phyloP scores from a whole-genome alignment of 2,888 invertebrate species.

The Drosophila mercatorum region DNA sequence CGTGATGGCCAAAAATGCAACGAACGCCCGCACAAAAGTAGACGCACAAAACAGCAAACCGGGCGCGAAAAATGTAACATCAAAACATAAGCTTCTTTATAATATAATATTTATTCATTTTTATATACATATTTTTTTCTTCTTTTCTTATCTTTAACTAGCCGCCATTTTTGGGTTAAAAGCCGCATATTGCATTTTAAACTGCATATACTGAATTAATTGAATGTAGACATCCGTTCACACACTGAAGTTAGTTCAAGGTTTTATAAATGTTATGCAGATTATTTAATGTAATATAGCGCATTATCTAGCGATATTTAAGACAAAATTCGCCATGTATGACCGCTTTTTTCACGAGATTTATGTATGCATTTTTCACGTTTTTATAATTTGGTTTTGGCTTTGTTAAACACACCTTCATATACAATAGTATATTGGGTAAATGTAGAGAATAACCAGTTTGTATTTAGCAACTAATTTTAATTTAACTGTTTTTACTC shows the following conservation, averaged over 20 bases:
- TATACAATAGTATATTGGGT: slow-evolving; percentile 40
- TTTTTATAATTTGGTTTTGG: not conserved
- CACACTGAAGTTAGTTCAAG: slow-evolving; percentile 11
- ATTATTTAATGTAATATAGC: slow-evolving; percentile 17
- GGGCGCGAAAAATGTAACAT: slow-evolving; percentile 57
- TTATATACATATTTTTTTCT: not conserved
- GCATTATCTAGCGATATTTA: slow-evolving; percentile 11
- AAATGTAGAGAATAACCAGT: slow-evolving; percentile 25
- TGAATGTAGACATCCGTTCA: slow-evolving; percentile 13
- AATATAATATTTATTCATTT: not conserved
- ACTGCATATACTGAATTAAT: slow-evolving; percentile 7
- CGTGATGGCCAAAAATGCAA: slow-evolving; percentile 66
- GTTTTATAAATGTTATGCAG: not conserved
- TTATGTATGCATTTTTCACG: slow-evolving; percentile 43
- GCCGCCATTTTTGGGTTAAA: slow-evolving; percentile 46
- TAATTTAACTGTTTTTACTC: slow-evolving; percentile 58
- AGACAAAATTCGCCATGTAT: slow-evolving; percentile 17
- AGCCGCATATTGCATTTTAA: slow-evolving; percentile 25
- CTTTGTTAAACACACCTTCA: slow-evolving; percentile 65
- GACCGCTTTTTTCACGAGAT: slow-evolving; percentile 23
- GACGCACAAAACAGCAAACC: slow-evolving; percentile 56
- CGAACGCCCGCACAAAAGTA: slow-evolving; percentile 52
- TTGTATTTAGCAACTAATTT: slow-evolving; percentile 38
- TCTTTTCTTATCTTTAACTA: slow-evolving; percentile 39
- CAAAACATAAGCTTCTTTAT: slow-evolving; percentile 21